Evolutionary conservation across 2,113 vertebrate genomes (phyloP), one percentile per base, ranked within the genome.

Genomic region (Hylia prasina): DNA sequence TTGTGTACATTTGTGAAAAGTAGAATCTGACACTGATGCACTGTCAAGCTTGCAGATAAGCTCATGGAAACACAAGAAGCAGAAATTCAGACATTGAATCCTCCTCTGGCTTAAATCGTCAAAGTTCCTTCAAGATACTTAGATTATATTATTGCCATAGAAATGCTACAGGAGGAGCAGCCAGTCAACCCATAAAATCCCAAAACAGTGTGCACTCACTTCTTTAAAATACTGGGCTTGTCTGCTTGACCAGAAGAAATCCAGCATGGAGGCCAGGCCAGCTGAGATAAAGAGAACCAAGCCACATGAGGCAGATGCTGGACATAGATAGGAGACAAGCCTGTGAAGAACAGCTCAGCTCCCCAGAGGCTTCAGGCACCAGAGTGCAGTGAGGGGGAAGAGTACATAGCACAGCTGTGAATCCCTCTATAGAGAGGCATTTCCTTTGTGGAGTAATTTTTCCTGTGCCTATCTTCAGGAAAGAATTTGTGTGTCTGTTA

Each of bases 361-460:
- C 42, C 58, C 51, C 10, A 13, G 65, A 66, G 54, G 28, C 48
- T 95, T 69, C 7, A 4, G 65, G 39, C 33, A 69, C 16, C 28
- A 28, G 54, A 13, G 7, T 40, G 31, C 61, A n/a, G 77, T 44
- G 56, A 75, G 30, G 31, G 53, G 56, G 9, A 78, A 89, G 61
- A 73, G 39, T 27, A 58, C 1, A 3, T 15, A 54, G 79, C 64
- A 70, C 86, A 83, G 89, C 85, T 92, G 50, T 40, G 56, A 82
- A 50, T 77, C 51, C 33, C 47, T 88, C 71, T 70, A 54, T 19
- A n/a, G 95, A 73, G 82, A 86, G 47, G 39, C 8, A 66, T 88
- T 93, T 90, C 76, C 68, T 93, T 66, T 35, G 39, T 47, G 68
- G 56, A 90, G 23, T 63, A 83, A 39, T 92, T 96, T 93, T 88